Evolutionary conservation across 2,888 invertebrate species (phyloP).

Genomic region (Cephalotes varians): DNA sequence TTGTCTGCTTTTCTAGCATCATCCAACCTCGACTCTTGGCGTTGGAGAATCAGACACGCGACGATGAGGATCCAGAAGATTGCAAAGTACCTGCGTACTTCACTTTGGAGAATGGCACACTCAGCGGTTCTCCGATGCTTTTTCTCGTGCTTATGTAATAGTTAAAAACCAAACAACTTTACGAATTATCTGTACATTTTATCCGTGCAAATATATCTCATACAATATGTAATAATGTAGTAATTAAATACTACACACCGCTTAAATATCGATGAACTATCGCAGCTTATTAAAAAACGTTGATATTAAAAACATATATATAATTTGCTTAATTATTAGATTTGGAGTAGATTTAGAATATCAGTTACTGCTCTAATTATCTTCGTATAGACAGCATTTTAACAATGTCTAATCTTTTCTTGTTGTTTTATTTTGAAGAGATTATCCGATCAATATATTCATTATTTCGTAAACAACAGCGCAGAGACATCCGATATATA

Average conservation of each 20-base stretch:
- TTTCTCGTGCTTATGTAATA: not conserved
- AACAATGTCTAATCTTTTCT: not conserved
- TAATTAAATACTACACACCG: not conserved
- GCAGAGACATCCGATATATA: not conserved
- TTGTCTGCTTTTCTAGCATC: slow-evolving; percentile 75
- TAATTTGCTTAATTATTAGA: not conserved
- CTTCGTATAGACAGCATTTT: not conserved
- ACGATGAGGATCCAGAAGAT: slow-evolving; percentile 61
- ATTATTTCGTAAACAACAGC: not conserved
- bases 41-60: slow-evolving; percentile 56
- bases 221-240: not conserved
- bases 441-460: slow-evolving; percentile 7
- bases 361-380: not conserved
- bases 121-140: slow-evolving; percentile 18
- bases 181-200: not conserved
- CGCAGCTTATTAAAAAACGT: not conserved
- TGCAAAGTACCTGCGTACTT: slow-evolving; percentile 65
- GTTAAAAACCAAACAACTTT: not conserved
- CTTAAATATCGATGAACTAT: slow-evolving; percentile 18
- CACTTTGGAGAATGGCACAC: slow-evolving; percentile 57
- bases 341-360: not conserved
- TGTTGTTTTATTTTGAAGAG: not conserved
- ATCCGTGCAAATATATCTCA: not conserved
- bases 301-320: not conserved
- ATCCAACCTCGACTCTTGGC: slow-evolving; percentile 61